These are phyloP conservation scores for Monoplex corrugatus DNA, from an alignment of 2,888 invertebrate genomes.

Conservation along the genomic window DNA sequence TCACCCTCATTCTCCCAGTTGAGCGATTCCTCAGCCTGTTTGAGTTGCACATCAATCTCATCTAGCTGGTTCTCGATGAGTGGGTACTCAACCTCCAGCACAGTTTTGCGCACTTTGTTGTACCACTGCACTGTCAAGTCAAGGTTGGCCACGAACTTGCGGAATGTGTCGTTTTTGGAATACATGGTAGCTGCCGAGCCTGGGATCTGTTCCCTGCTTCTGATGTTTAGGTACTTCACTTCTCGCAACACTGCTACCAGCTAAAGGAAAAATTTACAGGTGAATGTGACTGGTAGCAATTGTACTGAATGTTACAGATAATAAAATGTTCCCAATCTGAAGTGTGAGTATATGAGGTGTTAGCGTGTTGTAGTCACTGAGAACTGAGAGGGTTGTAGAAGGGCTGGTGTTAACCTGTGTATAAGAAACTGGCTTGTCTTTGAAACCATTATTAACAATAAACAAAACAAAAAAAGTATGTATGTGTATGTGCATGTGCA, in stretches of 20 bases:
- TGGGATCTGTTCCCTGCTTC: constrained; percentile 84
- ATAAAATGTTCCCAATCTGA: too few relatives aligned
- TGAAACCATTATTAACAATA: too few relatives aligned
- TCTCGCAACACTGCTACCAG: constrained; percentile 92
- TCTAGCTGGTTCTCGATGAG: constrained; percentile 92
- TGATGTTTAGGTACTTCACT: constrained; percentile 92
- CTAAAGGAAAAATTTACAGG: constrained; percentile 80
- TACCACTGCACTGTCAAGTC: constrained; percentile 86
- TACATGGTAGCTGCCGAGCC: constrained; percentile 87
- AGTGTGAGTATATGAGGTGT: too few relatives aligned
- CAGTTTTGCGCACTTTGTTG: constrained; percentile 88
- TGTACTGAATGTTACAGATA: too few relatives aligned
- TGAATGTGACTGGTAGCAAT: neutral
- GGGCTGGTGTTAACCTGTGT: too few relatives aligned
- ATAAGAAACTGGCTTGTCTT: too few relatives aligned
- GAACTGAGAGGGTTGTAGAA: too few relatives aligned
- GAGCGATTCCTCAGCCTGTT: constrained; percentile 89
- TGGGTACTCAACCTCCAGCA: constrained; percentile 92
- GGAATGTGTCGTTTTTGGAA: constrained; percentile 89
- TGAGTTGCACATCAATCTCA: constrained; percentile 90
- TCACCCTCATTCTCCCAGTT: constrained; percentile 94
- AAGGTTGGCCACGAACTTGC: constrained; percentile 86
- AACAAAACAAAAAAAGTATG: too few relatives aligned
- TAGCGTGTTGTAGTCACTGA: too few relatives aligned
- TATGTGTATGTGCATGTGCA: too few relatives aligned